phyloP scores from a whole-genome alignment of 2,888 invertebrate species.

The Hyalella azteca region DNA sequence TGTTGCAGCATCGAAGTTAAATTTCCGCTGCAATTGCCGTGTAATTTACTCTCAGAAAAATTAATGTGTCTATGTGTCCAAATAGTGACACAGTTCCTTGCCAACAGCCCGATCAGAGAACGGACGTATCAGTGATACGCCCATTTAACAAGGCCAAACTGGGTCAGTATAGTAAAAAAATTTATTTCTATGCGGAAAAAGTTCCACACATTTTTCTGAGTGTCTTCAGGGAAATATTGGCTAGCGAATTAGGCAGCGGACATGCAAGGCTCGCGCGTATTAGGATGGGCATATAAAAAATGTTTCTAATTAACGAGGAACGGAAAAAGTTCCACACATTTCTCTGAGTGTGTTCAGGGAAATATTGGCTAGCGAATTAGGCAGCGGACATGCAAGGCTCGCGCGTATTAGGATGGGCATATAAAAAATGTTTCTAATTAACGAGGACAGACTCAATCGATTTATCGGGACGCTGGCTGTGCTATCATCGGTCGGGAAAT shows the following conservation, averaged over 20 bases:
- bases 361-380: constrained; percentile 21
- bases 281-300: constrained; percentile 8
- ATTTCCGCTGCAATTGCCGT: too few species aligned
- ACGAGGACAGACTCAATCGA: constrained; percentile 24
- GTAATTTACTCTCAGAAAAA: too few species aligned
- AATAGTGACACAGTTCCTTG: too few species aligned
- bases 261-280: constrained; percentile 28
- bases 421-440: constrained; percentile 32
- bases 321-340: too few species aligned
- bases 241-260: not conserved
- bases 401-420: constrained; percentile 2
- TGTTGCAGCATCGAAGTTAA: too few species aligned
- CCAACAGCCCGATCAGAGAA: too few species aligned
- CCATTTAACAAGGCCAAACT: too few species aligned
- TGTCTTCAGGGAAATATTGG: constrained; percentile 25
- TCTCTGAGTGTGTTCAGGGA: not conserved
- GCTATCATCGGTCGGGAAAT: constrained; percentile 25
- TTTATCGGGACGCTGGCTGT: constrained; percentile 19
- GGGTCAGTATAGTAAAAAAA: too few species aligned
- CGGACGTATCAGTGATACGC: too few species aligned
- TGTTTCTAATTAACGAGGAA: constrained; percentile 24
- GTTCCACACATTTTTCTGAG: too few species aligned
- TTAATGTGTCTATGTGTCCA: too few species aligned
- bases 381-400: constrained; percentile 3
- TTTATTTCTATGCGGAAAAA: too few species aligned